phyloP scores from a whole-genome alignment of 2,797 vertebrate genomes.

The Sternarchorhynchus goeldii region DNA sequence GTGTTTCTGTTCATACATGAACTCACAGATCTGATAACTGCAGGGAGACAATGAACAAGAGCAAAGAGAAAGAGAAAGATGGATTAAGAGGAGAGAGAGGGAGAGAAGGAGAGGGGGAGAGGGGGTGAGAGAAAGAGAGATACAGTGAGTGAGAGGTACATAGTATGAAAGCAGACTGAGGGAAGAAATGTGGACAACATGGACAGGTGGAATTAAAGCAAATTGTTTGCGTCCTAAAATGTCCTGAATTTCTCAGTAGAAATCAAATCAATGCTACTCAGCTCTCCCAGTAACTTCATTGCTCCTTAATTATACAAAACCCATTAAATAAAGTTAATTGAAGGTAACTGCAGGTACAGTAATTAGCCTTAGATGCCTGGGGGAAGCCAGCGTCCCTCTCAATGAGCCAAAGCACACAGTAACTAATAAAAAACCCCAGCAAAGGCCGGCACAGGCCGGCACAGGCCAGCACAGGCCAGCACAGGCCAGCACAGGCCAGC shows the following conservation, averaged over 20 bases:
- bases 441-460: no score
- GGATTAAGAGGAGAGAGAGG: background rate
- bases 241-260: background rate
- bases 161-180: background rate
- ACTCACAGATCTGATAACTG: conserved; percentile 96
- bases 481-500: no score
- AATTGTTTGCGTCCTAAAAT: background rate
- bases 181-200: background rate
- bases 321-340: conserved; percentile 13
- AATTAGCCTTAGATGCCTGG: conserved; percentile 22
- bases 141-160: background rate
- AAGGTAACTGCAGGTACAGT: conserved; percentile 17
- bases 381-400: background rate
- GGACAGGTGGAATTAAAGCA: no score
- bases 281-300: background rate
- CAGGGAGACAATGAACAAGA: background rate
- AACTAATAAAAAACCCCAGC: no score
- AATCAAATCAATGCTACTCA: background rate
- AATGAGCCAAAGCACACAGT: background rate
- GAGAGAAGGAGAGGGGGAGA: background rate
- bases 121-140: background rate
- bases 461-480: no score
- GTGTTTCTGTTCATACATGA: conserved; percentile 92
- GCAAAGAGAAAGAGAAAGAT: no score
- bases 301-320: conserved; percentile 25